These are phyloP conservation scores for Zootoca vivipara DNA, from an alignment of 2,113 vertebrate genomes.

Conservation along the genomic window DNA sequence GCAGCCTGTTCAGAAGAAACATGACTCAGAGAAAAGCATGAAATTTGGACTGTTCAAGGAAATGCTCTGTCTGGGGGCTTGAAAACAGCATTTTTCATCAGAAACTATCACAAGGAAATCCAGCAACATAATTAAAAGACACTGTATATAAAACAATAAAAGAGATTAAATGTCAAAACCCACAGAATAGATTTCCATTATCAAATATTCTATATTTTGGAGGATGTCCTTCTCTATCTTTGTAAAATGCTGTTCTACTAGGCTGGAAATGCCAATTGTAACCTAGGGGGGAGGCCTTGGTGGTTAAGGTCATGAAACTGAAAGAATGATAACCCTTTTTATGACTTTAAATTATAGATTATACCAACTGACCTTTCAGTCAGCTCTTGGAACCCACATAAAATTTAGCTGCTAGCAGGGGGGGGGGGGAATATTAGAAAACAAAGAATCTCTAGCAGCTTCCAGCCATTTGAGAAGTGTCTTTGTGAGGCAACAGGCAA, in stretches of 20 bases:
- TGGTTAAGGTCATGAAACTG: constrained; percentile 20
- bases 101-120: no score
- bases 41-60: background rate
- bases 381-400: constrained; percentile 30
- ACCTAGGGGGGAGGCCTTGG: constrained; percentile 16
- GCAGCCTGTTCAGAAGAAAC: background rate
- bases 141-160: no score
- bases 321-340: constrained; percentile 31
- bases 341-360: constrained; percentile 53
- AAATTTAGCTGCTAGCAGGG: background rate
- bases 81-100: no score
- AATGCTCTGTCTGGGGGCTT: no score
- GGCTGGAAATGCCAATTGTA: constrained; percentile 40
- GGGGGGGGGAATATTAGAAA: background rate
- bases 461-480: constrained; percentile 16
- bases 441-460: background rate
- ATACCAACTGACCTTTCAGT: constrained; percentile 46
- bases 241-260: background rate
- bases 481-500: constrained; percentile 12
- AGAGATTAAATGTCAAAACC: no score
- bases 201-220: no score
- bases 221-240: background rate
- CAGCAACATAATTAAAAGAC: no score
- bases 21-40: background rate
- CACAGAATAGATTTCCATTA: no score